Base-by-base conservation (phyloP, 2,888 invertebrate species). In the Crematogaster levior region DNA sequence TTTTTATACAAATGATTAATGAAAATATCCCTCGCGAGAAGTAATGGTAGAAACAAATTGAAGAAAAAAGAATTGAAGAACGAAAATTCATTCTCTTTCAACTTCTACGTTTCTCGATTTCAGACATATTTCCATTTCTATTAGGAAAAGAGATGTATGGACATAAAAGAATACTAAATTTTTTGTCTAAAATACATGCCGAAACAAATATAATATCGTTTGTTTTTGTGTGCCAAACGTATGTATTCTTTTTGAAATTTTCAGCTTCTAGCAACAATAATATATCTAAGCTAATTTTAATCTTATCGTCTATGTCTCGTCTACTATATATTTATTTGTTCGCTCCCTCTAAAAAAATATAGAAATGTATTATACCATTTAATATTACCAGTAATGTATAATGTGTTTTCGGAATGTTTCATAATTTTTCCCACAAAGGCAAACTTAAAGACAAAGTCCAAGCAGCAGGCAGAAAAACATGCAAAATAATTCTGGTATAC, bases 391-490 rank as follows among this genome's bases (percentile, higher is more conserved):
- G 15, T 72, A 43, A 34, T 34, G 34, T 37, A 40, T 15, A 40
- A 7, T 40, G 15, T 60, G 24, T 65, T n/a, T n/a, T n/a, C 15
- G 66, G 46, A 81, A 84, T 37, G 37, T 60, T 53, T n/a, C 27
- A 24, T 58, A 34, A 86, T 51, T 37, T 58, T 51, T 73, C 24
- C 24, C 15, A 10, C 27, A 58, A 66, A 30, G 72, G 66, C 43
- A 27, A 60, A 70, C 51, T 63, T 73, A 30, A 65, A 83, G 30
- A 53, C 37, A 75, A 80, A 80, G 27, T 79, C 5, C 48, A 77
- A 82, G 84, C 82, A 61, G 82, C 81, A 84, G 65, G 68, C 82
- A 81, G 40, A 79, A 70, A 84, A 68, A 65, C 86, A 77, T 88
- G 88, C 88, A 77, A 68, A 88, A 63, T 56, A 66, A 68, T 68